A percentile compares a stretch with the other conserved stretches of the same genome.
Conservation (phyloP, 2,113 vertebrate species). For the Naja naja region DNA sequence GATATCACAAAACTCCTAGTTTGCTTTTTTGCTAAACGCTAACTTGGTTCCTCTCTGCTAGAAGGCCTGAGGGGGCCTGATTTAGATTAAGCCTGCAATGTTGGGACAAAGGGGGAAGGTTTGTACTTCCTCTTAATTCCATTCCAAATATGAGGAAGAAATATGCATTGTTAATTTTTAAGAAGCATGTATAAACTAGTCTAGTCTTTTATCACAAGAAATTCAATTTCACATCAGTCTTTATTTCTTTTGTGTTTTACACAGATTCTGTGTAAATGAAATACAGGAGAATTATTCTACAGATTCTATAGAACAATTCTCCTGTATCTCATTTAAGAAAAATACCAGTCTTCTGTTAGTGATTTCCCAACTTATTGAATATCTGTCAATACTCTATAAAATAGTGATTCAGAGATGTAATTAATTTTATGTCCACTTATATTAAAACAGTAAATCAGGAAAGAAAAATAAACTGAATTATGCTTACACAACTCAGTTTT, state of each 20-base stretch:
- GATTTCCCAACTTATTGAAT: constrained; percentile 46
- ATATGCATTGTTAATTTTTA: background rate
- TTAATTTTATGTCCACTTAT: constrained; percentile 57
- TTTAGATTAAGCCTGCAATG: background rate
- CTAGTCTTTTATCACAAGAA: background rate
- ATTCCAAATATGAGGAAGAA: background rate
- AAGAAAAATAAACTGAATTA: constrained; percentile 54
- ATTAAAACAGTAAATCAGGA: constrained; percentile 54
- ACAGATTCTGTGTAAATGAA: background rate
- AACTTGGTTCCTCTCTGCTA: background rate
- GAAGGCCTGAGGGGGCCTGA: background rate
- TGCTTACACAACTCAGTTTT: constrained; percentile 38
- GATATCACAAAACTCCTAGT: background rate
- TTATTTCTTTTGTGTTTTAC: background rate
- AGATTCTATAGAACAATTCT: background rate
- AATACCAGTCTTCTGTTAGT: constrained; percentile 18
- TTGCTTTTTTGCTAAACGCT: background rate
- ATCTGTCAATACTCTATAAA: constrained; percentile 23
- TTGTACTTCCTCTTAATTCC: background rate
- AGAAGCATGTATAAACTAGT: background rate
- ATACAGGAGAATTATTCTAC: background rate
- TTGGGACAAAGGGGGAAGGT: background rate
- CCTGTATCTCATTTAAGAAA: background rate
- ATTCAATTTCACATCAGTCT: constrained; percentile 1
- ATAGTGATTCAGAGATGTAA: constrained; percentile 49